Conservation (phyloP, 2,113 vertebrate species). For the Echinops telfairi region DNA sequence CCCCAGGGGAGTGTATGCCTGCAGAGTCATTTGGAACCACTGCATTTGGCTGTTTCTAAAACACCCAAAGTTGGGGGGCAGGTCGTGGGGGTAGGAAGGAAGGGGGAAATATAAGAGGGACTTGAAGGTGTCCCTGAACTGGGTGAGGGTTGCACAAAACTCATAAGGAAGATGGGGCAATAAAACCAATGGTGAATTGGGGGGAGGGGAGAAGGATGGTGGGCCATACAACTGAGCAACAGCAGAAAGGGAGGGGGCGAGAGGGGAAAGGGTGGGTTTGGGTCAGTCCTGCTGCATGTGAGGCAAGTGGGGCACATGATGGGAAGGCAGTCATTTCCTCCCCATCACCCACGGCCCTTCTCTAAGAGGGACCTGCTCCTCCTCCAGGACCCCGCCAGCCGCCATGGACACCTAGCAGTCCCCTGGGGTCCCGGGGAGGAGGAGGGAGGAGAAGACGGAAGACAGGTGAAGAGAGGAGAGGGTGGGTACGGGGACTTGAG, state of each 20-base stretch:
- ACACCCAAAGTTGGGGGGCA: neutral
- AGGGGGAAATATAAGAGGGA: neutral
- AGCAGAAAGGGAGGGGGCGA: too few relatives aligned
- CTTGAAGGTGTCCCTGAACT: neutral
- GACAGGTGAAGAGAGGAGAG: too few relatives aligned
- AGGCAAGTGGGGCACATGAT: neutral
- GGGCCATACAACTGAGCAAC: neutral
- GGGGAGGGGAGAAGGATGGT: too few relatives aligned
- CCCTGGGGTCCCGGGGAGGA: neutral
- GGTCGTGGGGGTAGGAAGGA: neutral
- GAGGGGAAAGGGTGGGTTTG: neutral
- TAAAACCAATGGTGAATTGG: neutral
- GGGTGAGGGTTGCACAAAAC: rapidly evolving
- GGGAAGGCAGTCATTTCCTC: neutral
- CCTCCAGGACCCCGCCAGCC: neutral
- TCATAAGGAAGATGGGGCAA: neutral
- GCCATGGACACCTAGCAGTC: neutral
- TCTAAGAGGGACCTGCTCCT: neutral
- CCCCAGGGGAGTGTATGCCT: neutral
- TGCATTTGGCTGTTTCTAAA: neutral
- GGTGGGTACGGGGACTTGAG: neutral
- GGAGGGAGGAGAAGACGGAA: too few relatives aligned
- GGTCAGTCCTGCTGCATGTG: neutral
- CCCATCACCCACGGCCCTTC: neutral
- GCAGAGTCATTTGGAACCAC: neutral